Evolutionary conservation across 2,888 invertebrate species (phyloP).

Genomic region (Cylindroiulus punctatus): DNA sequence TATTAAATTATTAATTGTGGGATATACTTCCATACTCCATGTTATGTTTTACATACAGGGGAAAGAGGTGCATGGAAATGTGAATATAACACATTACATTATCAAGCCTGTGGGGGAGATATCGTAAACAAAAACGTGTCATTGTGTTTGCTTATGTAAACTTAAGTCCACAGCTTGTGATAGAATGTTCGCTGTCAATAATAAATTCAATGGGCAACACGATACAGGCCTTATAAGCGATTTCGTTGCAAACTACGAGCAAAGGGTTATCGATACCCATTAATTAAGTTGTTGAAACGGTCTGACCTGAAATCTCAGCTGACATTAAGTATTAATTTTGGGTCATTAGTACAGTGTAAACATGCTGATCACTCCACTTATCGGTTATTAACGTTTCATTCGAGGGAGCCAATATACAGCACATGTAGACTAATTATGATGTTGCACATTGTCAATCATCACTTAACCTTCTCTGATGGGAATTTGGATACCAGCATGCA

Average conservation of each 20-base stretch:
- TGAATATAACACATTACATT: too few species aligned
- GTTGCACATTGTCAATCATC: conserved; percentile 11
- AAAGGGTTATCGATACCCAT: background rate
- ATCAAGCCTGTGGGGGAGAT: too few species aligned
- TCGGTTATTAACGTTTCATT: conserved; percentile 11
- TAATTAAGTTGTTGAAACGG: background rate
- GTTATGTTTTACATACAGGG: too few species aligned
- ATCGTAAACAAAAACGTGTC: too few species aligned
- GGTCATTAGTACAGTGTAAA: background rate
- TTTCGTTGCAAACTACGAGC: background rate
- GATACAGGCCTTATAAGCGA: background rate
- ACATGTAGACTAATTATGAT: background rate
- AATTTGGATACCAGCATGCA: background rate
- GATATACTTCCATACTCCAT: too few species aligned
- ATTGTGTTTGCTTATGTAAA: too few species aligned
- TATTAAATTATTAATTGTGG: too few species aligned
- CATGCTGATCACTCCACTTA: conserved; percentile 3
- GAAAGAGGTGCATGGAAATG: too few species aligned
- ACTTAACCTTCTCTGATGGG: background rate
- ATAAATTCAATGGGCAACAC: background rate
- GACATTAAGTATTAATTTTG: background rate
- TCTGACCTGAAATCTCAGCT: background rate
- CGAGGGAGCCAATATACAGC: background rate
- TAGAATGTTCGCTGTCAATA: background rate
- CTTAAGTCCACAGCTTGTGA: background rate